phyloP scores from a whole-genome alignment of 1,140 invertebrate genomes.

The Heliconius hermathena region DNA sequence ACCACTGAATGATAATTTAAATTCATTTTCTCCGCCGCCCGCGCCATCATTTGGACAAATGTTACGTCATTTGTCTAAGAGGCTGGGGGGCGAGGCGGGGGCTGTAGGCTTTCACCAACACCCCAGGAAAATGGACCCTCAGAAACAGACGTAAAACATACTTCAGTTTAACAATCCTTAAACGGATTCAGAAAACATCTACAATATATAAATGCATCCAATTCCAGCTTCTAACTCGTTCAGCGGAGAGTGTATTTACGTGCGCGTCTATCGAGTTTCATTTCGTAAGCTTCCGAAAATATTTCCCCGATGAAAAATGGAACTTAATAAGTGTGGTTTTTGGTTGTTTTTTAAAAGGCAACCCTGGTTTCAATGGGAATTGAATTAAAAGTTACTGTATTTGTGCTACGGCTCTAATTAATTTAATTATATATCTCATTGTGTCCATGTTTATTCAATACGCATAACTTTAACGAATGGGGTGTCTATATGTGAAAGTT shows the following conservation, averaged over 20 bases:
- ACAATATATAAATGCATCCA: constrained; percentile 48
- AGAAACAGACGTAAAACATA: constrained; percentile 35
- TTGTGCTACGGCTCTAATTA: constrained; percentile 77
- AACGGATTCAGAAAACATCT: constrained; percentile 73
- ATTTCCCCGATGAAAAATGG: constrained; percentile 67
- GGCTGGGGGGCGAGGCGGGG: constrained; percentile 59
- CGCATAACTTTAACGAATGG: constrained; percentile 49
- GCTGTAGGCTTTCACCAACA: constrained; percentile 30
- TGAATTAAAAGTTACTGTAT: constrained; percentile 80
- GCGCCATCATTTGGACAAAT: constrained; percentile 83
- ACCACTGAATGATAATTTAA: constrained; percentile 83
- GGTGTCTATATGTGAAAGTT: constrained; percentile 31
- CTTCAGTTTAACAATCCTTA: constrained; percentile 45
- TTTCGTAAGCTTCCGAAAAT: constrained; percentile 74
- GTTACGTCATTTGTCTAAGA: constrained; percentile 81
- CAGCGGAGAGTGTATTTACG: constrained; percentile 51
- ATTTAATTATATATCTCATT: constrained; percentile 79
- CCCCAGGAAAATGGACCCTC: constrained; percentile 49
- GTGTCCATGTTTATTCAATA: constrained; percentile 72
- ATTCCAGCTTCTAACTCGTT: constrained; percentile 53
- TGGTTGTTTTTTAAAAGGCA: constrained; percentile 62
- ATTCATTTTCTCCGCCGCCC: constrained; percentile 83
- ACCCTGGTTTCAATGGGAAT: constrained; percentile 65
- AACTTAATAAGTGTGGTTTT: constrained; percentile 54
- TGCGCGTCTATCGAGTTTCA: constrained; percentile 53